These are phyloP conservation scores for Chrysolina haemoptera DNA, from an alignment of 2,888 invertebrate genomes.

Conservation along the genomic window DNA sequence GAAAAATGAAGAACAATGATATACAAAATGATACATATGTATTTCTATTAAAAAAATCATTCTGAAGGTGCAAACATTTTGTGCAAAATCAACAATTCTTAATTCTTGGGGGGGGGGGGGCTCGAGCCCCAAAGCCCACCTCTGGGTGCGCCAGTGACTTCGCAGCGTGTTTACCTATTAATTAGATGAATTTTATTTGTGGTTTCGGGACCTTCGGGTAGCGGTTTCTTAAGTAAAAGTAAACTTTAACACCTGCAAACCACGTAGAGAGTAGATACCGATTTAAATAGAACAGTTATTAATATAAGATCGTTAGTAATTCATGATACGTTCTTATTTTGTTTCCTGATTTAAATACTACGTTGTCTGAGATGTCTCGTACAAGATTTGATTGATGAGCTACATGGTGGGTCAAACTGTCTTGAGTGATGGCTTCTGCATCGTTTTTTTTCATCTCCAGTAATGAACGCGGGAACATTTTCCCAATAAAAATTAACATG, in stretches of 20 bases:
- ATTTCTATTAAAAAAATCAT: no score
- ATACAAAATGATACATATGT: no score
- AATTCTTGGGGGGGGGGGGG: no score
- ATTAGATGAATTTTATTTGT: conserved; percentile 19
- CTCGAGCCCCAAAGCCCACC: no score
- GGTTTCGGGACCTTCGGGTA: conserved; percentile 12
- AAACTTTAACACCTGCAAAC: conserved; percentile 24
- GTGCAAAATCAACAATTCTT: no score
- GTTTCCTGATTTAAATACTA: background rate
- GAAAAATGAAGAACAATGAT: no score
- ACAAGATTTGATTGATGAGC: conserved; percentile 15
- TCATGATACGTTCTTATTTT: conserved; percentile 3
- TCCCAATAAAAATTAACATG: background rate
- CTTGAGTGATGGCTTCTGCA: background rate
- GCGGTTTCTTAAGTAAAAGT: conserved; percentile 24
- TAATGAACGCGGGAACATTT: background rate
- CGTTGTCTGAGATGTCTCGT: background rate
- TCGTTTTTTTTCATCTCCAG: background rate
- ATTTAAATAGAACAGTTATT: conserved; percentile 20
- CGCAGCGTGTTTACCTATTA: conserved; percentile 21
- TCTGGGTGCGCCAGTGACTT: no score
- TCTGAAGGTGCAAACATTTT: no score
- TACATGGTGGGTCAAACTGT: background rate
- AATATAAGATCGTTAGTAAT: conserved; percentile 4
- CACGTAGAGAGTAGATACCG: conserved; percentile 15